Percentiles rank a stretch among this genome's conserved stretches.
phyloP scores from a whole-genome alignment of 2,888 invertebrate species.

The Cephus pulcher region DNA sequence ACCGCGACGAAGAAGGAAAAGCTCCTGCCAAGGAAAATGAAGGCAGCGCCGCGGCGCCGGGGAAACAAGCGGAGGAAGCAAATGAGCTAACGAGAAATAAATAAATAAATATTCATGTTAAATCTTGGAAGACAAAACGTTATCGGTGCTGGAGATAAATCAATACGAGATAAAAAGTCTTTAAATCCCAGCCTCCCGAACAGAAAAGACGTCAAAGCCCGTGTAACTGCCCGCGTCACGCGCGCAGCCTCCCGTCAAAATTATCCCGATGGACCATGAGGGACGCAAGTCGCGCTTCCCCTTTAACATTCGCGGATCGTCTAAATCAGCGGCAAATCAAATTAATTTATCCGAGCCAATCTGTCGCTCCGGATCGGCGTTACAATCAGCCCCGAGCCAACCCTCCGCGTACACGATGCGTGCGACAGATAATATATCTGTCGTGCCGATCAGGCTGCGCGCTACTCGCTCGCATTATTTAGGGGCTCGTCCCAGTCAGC shows the following conservation, averaged over 20 bases:
- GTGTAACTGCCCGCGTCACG: too few relatives aligned
- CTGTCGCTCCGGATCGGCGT: conserved; percentile 37
- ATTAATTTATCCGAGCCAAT: conserved; percentile 54
- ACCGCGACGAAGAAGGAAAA: conserved; percentile 21
- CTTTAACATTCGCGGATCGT: conserved; percentile 33
- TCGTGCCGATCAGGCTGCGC: conserved; percentile 28
- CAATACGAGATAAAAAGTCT: too few relatives aligned
- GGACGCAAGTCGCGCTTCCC: conserved; percentile 38
- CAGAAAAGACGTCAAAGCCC: too few relatives aligned
- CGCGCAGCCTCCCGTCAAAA: too few relatives aligned
- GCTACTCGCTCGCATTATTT: conserved; percentile 47
- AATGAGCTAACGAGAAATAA: too few relatives aligned
- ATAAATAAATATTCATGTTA: too few relatives aligned
- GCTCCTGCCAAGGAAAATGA: too few relatives aligned
- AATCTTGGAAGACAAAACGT: too few relatives aligned
- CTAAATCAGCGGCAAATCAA: conserved; percentile 53
- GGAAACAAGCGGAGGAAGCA: too few relatives aligned
- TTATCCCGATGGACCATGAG: background rate
- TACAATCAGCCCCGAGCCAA: conserved; percentile 34
- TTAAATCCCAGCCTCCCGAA: too few relatives aligned
- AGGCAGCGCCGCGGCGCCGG: too few relatives aligned
- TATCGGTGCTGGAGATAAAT: too few relatives aligned
- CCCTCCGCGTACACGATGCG: conserved; percentile 43
- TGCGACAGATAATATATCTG: conserved; percentile 50
- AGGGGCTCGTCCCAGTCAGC: conserved; percentile 55